Evolutionary conservation across 2,797 vertebrate genomes (phyloP).

Genomic region (Eulemur mongoz): DNA sequence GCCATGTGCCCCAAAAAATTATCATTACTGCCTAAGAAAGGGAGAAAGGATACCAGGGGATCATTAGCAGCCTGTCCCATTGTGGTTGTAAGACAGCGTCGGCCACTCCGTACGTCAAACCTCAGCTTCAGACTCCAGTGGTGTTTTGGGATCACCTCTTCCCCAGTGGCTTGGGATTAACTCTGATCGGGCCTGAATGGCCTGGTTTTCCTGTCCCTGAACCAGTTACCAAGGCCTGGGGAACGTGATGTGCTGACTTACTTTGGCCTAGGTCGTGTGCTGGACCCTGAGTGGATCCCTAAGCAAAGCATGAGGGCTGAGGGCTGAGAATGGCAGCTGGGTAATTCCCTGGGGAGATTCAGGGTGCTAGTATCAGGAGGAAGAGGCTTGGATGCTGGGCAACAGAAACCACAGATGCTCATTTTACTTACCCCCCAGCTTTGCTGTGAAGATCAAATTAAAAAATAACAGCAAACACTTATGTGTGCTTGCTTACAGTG

Average conservation of each 20-base stretch:
- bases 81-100: neutral
- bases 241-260: neutral
- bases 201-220: neutral
- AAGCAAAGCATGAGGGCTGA: neutral
- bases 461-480: neutral
- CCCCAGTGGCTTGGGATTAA: neutral
- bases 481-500: neutral
- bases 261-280: neutral
- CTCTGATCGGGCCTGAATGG: too few relatives aligned
- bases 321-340: neutral
- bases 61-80: neutral
- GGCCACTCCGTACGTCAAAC: too few relatives aligned
- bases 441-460: neutral
- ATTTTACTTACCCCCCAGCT: neutral
- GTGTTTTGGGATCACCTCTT: neutral
- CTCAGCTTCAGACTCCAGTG: rapidly evolving
- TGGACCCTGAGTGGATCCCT: neutral
- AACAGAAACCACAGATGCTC: neutral
- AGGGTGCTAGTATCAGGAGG: neutral
- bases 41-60: neutral
- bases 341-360: neutral
- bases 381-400: neutral
- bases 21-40: neutral
- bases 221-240: neutral
- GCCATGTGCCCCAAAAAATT: neutral